phyloP scores from a whole-genome alignment of 2,888 invertebrate genomes.

The Exocentrus adspersus region DNA sequence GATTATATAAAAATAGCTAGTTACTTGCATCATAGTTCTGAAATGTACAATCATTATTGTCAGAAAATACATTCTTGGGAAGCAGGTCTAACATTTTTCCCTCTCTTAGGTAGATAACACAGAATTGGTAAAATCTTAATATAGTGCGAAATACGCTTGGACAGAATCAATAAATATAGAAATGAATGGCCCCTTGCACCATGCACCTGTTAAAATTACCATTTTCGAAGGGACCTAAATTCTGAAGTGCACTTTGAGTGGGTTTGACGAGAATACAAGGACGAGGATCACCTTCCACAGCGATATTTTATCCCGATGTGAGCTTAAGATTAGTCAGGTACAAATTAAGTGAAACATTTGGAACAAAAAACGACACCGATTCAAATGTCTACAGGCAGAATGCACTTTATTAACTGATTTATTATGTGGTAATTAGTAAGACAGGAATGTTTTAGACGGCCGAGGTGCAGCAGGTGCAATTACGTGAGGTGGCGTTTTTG shows the following conservation, averaged over 20 bases:
- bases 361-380: conserved; percentile 14
- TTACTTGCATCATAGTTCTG: too few species aligned
- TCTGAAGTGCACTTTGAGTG: conserved; percentile 22
- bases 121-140: not conserved
- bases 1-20: too few species aligned
- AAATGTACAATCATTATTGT: too few species aligned
- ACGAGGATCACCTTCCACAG: conserved; percentile 30
- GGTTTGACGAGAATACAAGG: conserved; percentile 26
- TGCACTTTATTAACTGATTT: conserved; percentile 9
- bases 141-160: not conserved
- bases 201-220: conserved; percentile 24
- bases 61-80: too few species aligned
- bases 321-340: conserved; percentile 33
- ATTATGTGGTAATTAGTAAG: too few species aligned
- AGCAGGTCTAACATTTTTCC: too few species aligned
- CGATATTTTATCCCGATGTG: conserved; percentile 33
- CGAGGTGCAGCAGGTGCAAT: too few species aligned
- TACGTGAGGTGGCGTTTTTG: too few species aligned
- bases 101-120: too few species aligned
- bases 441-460: too few species aligned
- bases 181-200: conserved; percentile 12
- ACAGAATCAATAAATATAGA: conserved; percentile 7
- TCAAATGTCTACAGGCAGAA: not conserved
- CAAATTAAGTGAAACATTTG: conserved; percentile 30
- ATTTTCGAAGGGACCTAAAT: conserved; percentile 19